These are phyloP conservation scores for Platypus cylindrus DNA, from an alignment of 2,888 invertebrate genomes.

Conservation along the genomic window DNA sequence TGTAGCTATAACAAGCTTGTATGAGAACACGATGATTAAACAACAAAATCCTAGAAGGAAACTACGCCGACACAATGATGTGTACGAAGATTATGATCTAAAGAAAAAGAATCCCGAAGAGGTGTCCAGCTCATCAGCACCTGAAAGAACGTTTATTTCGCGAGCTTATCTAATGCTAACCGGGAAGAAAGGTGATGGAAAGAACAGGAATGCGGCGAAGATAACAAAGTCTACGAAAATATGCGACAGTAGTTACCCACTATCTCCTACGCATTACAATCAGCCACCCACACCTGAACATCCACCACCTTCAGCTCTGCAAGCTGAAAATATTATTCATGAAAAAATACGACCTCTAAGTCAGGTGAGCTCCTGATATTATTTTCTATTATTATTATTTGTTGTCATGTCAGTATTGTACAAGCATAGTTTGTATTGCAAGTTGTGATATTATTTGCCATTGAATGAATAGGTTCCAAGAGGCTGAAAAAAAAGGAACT, in stretches of 20 bases:
- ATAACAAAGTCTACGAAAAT: conserved; percentile 22
- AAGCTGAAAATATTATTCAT: conserved; percentile 80
- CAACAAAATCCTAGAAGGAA: conserved; percentile 62
- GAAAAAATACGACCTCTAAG: conserved; percentile 80
- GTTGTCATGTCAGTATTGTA: conserved; percentile 11
- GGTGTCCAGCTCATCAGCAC: conserved; percentile 29
- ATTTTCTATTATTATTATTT: conserved; percentile 17
- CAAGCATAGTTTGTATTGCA: conserved; percentile 8
- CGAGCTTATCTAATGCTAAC: conserved; percentile 41
- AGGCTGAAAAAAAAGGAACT: too few species aligned
- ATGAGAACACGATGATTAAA: conserved; percentile 58
- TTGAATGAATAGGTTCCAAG: too few species aligned
- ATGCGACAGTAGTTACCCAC: conserved; percentile 39
- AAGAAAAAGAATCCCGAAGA: conserved; percentile 28
- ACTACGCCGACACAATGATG: conserved; percentile 47
- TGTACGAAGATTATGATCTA: conserved; percentile 50
- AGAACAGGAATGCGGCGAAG: conserved; percentile 38
- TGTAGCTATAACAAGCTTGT: conserved; percentile 59
- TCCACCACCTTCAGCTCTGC: conserved; percentile 81
- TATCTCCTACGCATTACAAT: conserved; percentile 79
- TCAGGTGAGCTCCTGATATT: conserved; percentile 54
- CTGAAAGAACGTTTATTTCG: conserved; percentile 39
- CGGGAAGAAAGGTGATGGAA: conserved; percentile 19
- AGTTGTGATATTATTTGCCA: background rate
- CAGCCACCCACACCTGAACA: conserved; percentile 92